phyloP scores from a whole-genome alignment of 64 coral and sea anemone species.

The Porites australiensis region DNA sequence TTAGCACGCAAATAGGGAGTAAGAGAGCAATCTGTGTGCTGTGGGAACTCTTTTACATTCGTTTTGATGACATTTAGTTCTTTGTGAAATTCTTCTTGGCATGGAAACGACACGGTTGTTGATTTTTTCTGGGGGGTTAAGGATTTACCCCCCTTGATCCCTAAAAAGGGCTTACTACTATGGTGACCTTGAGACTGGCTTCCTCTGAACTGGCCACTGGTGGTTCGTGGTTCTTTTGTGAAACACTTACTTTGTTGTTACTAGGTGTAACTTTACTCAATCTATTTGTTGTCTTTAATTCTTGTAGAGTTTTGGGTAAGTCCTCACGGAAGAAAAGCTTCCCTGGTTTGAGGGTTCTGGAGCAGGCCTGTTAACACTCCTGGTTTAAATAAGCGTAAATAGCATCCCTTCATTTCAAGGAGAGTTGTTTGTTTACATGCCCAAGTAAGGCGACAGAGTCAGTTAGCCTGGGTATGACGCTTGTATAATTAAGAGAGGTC shows the following conservation, averaged over 20 bases:
- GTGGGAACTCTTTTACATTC: slow-evolving; percentile 2
- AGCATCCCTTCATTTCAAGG: background rate
- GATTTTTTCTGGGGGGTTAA: slow-evolving; percentile 43
- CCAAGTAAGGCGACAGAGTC: slow-evolving; percentile 55
- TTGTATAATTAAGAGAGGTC: slow-evolving; percentile 34
- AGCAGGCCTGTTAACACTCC: background rate
- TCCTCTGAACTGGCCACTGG: background rate
- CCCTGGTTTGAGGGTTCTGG: background rate
- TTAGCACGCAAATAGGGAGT: slow-evolving; percentile 9
- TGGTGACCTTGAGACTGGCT: background rate
- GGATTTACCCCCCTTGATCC: slow-evolving; percentile 16
- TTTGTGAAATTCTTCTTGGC: slow-evolving; percentile 47
- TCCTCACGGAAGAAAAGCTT: background rate
- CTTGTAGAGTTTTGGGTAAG: slow-evolving; percentile 63
- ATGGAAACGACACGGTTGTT: background rate
- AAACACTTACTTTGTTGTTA: too few relatives aligned
- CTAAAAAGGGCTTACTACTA: slow-evolving; percentile 58
- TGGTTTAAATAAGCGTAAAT: background rate
- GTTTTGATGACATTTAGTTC: slow-evolving; percentile 24
- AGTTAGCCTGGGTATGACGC: slow-evolving; percentile 41
- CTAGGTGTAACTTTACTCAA: slow-evolving; percentile 12
- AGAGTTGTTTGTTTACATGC: background rate
- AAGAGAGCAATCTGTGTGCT: background rate
- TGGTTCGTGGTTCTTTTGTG: background rate
- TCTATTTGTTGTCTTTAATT: slow-evolving; percentile 69